Percentiles rank a stretch among this genome's conserved stretches.
phyloP scores from a whole-genome alignment of 2,888 invertebrate species.

The Plagiodera versicolora region DNA sequence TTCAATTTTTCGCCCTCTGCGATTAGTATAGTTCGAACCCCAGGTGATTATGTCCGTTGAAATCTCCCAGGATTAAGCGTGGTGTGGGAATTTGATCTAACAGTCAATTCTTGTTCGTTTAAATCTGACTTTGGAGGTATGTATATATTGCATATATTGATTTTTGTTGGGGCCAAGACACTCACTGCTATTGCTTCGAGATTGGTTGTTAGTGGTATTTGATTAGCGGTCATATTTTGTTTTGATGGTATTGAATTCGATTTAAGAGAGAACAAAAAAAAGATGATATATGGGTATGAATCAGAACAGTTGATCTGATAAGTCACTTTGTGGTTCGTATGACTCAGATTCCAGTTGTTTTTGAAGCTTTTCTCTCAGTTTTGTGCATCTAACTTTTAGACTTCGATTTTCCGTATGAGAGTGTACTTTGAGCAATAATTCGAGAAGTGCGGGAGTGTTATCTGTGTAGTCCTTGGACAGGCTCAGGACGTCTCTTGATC shows the following conservation, averaged over 20 bases:
- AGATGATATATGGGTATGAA: too few relatives aligned
- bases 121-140: not conserved
- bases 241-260: too few relatives aligned
- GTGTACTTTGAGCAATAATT: not conserved
- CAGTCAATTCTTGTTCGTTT: not conserved
- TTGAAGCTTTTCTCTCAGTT: not conserved
- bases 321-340: not conserved
- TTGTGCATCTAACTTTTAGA: slow-evolving; percentile 4
- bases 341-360: not conserved
- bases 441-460: not conserved
- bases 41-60: slow-evolving; percentile 8
- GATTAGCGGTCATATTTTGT: slow-evolving; percentile 1
- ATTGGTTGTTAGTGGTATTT: slow-evolving; percentile 3
- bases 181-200: slow-evolving; percentile 9
- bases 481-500: not conserved
- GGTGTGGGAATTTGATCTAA: not conserved
- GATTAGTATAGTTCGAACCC: slow-evolving; percentile 6
- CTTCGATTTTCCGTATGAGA: not conserved
- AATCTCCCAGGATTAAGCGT: not conserved
- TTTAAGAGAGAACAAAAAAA: too few relatives aligned
- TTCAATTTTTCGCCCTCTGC: not conserved
- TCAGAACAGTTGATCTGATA: too few relatives aligned
- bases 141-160: slow-evolving; percentile 5
- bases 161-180: not conserved
- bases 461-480: not conserved